A percentile compares a stretch with the other conserved stretches of the same genome.
Conservation (phyloP, 64 coral and sea anemone genomes). For the Catalaphyllia jardinei region DNA sequence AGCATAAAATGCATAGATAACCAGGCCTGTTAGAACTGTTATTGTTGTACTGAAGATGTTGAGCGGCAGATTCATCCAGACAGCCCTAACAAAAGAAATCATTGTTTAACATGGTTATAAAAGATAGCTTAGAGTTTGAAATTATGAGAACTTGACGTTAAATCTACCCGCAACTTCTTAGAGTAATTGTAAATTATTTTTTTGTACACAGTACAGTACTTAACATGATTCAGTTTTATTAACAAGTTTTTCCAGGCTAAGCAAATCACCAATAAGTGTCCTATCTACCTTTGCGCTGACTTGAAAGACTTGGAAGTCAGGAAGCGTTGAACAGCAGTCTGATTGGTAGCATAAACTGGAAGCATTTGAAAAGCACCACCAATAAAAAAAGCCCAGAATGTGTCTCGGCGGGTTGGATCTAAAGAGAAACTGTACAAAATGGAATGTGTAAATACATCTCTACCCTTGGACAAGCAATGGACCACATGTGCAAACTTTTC, state of each 20-base stretch:
- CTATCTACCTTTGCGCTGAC: constrained; percentile 41
- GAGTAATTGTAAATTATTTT: too few relatives aligned
- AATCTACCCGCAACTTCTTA: too few relatives aligned
- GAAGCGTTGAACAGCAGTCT: constrained; percentile 70
- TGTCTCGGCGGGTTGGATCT: constrained; percentile 55
- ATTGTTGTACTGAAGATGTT: constrained; percentile 33
- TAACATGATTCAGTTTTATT: too few relatives aligned
- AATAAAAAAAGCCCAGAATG: constrained; percentile 50
- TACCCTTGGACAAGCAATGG: too few relatives aligned
- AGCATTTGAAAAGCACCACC: constrained; percentile 66
- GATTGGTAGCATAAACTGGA: constrained; percentile 60
- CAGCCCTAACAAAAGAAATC: constrained; percentile 36
- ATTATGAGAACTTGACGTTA: too few relatives aligned
- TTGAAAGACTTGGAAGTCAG: constrained; percentile 58
- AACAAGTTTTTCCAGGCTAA: too few relatives aligned
- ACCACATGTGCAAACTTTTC: too few relatives aligned
- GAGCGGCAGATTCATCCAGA: constrained; percentile 63
- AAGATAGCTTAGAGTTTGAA: too few relatives aligned
- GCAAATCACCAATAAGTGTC: too few relatives aligned
- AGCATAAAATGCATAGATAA: constrained; percentile 63
- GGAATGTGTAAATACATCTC: too few relatives aligned
- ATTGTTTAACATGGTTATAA: not conserved
- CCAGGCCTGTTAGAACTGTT: constrained; percentile 45
- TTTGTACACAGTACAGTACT: too few relatives aligned
- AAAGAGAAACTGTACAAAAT: constrained; percentile 27